Evolutionary conservation across 2,888 invertebrate genomes (phyloP), one percentile per base, ranked within the genome.

Genomic region (Leptinotarsa rubiginosa): DNA sequence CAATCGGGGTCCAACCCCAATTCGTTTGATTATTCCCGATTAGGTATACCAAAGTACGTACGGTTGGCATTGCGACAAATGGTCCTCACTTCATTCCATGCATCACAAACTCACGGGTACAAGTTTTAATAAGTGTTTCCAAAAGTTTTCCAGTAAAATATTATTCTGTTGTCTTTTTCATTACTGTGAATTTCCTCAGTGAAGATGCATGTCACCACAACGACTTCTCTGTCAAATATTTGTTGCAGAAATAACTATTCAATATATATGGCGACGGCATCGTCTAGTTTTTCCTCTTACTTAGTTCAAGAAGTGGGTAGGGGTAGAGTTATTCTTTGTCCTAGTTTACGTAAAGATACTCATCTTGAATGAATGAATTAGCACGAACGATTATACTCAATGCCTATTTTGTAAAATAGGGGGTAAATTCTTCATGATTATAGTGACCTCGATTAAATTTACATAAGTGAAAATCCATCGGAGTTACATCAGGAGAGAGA

Each of bases 1-100:
- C 65, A 20, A 64, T 70, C n/a, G 70, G 52, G 20, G 52, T 65
- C 65, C 65, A 54, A 52, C 71, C 66, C 54, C 66, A 71, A 71
- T 71, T 71, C 31, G 41, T 41, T 71, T 66, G 22, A 69, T 73
- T 73, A 50, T 69, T 72, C 31, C 67, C 54, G 52, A 47, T 62
- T 50, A 62, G 31, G 68, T 76, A 70, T 65, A 56, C 70, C 47
- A 76, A 74, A 76, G 77, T 12, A 78, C 76, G 76, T 64, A 79
- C 78, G 78, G 76, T 64, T 75, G 76, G 65, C 70, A 77, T 81
- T 76, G 79, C 72, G 72, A 76, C 76, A 78, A 79, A 78, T 75
- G 79, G 76, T 75, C 76, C 65, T 77, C 76, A 10, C 41, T 62
- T 62, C 10, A 16, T 62, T 62, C 41, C 12, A n/a, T 62, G 25